These are phyloP conservation scores for Metopia argyrocephala DNA, from an alignment of 2,888 invertebrate genomes.

Conservation along the genomic window DNA sequence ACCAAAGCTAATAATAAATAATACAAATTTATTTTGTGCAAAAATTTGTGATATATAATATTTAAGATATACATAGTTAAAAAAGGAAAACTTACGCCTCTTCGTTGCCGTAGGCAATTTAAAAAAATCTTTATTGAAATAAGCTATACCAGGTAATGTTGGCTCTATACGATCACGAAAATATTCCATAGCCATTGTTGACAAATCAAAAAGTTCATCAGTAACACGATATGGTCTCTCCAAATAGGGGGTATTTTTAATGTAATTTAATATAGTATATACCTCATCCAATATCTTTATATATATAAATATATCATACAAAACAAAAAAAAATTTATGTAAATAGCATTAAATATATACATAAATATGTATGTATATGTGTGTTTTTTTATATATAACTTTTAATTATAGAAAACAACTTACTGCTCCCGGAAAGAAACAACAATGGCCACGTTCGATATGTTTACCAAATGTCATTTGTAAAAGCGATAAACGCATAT, in stretches of 20 bases:
- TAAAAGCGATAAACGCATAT: conserved; percentile 92
- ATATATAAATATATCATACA: not conserved
- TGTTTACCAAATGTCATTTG: conserved; percentile 98
- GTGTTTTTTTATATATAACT: not conserved
- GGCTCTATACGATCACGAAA: conserved; percentile 97
- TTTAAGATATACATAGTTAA: not conserved
- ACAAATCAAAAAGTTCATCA: conserved; percentile 95
- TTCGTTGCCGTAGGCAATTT: conserved; percentile 80
- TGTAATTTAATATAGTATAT: conserved; percentile 89
- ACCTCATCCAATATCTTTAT: conserved; percentile 93
- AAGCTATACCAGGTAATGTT: conserved; percentile 91
- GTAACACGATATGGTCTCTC: conserved; percentile 94
- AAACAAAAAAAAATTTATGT: not conserved
- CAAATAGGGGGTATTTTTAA: conserved; percentile 89
- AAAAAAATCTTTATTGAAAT: conserved; percentile 91
- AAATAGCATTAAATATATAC: not conserved
- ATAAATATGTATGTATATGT: not conserved
- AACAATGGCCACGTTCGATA: conserved; percentile 94
- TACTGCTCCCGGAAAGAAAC: conserved; percentile 96
- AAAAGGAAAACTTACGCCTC: conserved; percentile 70
- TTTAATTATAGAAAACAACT: conserved; percentile 69
- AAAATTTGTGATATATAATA: not conserved
- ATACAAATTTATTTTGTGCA: conserved; percentile 23
- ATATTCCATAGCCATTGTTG: conserved; percentile 98
- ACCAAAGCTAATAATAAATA: conserved; percentile 72